phyloP scores from a whole-genome alignment of 37 sponge, comb jelly and placozoan genomes.

The Eunapius fragilis region DNA sequence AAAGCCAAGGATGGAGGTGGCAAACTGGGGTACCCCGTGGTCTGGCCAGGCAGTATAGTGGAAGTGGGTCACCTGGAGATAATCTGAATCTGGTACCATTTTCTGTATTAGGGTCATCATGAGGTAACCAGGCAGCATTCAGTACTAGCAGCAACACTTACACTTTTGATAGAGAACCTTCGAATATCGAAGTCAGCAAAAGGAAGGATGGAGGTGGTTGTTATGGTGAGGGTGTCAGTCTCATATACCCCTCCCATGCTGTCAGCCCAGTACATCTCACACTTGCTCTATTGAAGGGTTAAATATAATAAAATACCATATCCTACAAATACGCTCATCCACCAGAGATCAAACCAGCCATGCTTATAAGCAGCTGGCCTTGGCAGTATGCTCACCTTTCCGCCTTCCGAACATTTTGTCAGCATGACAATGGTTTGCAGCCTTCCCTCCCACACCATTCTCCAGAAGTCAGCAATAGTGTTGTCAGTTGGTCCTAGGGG shows the following conservation, averaged over 20 bases:
- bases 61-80: slow-evolving; percentile 50
- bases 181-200: slow-evolving; percentile 84
- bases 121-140: too few species aligned
- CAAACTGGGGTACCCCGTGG: slow-evolving; percentile 73
- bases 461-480: slow-evolving; percentile 68
- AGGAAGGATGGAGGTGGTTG: slow-evolving; percentile 41
- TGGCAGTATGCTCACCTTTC: not conserved
- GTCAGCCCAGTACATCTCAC: slow-evolving; percentile 93
- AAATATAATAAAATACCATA: not conserved
- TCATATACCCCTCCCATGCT: slow-evolving; percentile 56
- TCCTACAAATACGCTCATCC: not conserved
- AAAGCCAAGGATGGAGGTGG: slow-evolving; percentile 57
- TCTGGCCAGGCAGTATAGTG: slow-evolving; percentile 71
- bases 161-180: slow-evolving; percentile 48
- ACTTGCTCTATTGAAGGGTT: slow-evolving; percentile 40
- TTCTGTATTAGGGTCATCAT: not conserved
- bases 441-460: slow-evolving; percentile 68
- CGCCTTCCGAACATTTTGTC: slow-evolving; percentile 56
- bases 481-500: slow-evolving; percentile 43
- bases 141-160: slow-evolving; percentile 16
- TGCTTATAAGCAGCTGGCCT: too few species aligned
- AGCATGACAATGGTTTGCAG: slow-evolving; percentile 68
- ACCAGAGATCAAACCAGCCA: too few species aligned
- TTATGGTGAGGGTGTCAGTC: slow-evolving; percentile 33
- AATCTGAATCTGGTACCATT: not conserved